Percentiles rank a stretch among this genome's conserved stretches.
Evolutionary conservation across 2,888 invertebrate genomes (phyloP).

Genomic region (Leptinotarsa tumamoca): DNA sequence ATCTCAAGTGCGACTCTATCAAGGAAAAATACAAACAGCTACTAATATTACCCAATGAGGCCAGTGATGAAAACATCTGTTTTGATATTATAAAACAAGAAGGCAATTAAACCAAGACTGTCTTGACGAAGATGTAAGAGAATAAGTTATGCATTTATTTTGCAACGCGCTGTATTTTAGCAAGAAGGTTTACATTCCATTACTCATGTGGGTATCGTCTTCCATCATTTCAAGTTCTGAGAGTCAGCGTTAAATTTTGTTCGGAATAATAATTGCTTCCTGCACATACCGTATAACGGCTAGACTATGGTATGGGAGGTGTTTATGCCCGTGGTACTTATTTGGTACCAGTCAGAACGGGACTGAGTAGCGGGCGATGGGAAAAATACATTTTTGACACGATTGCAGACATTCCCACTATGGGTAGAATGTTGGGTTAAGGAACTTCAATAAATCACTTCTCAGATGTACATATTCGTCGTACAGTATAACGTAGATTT

Average conservation of each 20-base stretch:
- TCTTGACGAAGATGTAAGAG: neutral
- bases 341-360: conserved; percentile 33
- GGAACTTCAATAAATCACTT: neutral
- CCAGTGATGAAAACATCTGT: too few species aligned
- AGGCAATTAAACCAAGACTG: too few species aligned
- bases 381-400: conserved; percentile 24
- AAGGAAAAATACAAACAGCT: too few species aligned
- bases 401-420: conserved; percentile 12
- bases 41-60: too few species aligned
- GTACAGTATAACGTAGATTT: too few species aligned
- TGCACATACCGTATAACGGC: conserved; percentile 44
- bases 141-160: neutral
- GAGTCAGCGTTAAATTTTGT: conserved; percentile 40
- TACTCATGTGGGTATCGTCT: neutral
- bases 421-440: neutral
- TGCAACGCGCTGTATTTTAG: neutral
- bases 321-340: conserved; percentile 26
- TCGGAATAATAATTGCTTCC: conserved; percentile 42
- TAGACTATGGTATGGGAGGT: conserved; percentile 33
- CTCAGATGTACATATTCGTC: too few species aligned
- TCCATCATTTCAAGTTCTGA: conserved; percentile 32
- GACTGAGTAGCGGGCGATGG: conserved; percentile 32
- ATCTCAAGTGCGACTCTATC: too few species aligned
- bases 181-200: conserved; percentile 25
- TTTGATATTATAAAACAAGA: too few species aligned